phyloP scores from a whole-genome alignment of 1,140 invertebrate genomes.

The Drosophila parvula region DNA sequence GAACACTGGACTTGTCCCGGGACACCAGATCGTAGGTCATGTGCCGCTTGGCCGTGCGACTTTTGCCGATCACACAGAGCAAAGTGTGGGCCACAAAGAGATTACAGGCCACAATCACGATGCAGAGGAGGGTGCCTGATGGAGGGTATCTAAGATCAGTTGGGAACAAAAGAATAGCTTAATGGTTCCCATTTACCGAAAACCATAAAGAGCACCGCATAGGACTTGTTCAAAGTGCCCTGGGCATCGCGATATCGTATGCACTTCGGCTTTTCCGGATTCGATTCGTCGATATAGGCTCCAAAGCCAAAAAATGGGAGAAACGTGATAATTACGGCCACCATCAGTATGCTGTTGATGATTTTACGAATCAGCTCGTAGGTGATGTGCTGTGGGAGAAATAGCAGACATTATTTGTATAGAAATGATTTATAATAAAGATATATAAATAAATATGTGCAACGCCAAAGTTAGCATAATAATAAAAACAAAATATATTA shows the following conservation, averaged over 20 bases:
- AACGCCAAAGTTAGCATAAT: no score
- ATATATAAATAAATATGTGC: neutral
- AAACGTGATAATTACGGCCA: conserved; percentile 89
- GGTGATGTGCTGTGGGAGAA: conserved; percentile 89
- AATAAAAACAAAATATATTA: no score
- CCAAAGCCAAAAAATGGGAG: conserved; percentile 92
- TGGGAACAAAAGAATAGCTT: neutral
- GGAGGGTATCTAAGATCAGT: conserved; percentile 7
- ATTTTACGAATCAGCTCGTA: conserved; percentile 89
- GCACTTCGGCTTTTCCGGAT: conserved; percentile 84
- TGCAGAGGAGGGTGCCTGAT: conserved; percentile 89
- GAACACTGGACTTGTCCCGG: conserved; percentile 64
- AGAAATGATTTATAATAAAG: neutral
- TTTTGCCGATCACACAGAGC: conserved; percentile 87
- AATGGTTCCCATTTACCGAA: conserved; percentile 87
- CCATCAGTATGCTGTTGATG: conserved; percentile 89
- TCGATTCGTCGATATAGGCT: conserved; percentile 87
- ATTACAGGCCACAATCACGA: conserved; percentile 92
- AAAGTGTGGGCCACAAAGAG: conserved; percentile 89
- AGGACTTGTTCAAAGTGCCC: conserved; percentile 87
- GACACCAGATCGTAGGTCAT: conserved; percentile 77
- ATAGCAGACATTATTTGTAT: neutral
- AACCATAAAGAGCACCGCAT: conserved; percentile 91
- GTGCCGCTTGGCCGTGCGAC: conserved; percentile 71
- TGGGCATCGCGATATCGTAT: conserved; percentile 89